Evolutionary conservation across 1,140 invertebrate genomes (phyloP), one percentile per base, ranked within the genome.

Genomic region (Pantala flavescens): DNA sequence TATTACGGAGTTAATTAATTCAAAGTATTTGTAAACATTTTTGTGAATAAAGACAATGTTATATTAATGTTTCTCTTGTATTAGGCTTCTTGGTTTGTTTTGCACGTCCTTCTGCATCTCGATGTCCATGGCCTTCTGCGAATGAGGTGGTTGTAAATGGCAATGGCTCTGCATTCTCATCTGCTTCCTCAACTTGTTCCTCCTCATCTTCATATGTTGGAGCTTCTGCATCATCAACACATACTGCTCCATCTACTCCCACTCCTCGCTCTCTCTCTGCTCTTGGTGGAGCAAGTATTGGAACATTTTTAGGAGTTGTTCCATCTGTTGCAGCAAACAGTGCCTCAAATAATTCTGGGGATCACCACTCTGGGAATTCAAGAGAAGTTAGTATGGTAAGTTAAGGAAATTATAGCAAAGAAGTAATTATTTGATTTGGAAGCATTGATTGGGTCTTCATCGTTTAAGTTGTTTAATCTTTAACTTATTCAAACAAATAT

Each of bases 181-280:
- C 49, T 19, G 14, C 49, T 3, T 63, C 49, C 49, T 63, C 49
- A 1, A 63, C 49, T 19, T 36, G 28, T 36, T 63, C 49, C n/a
- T 63, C 49, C 49, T 7, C 49, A 63, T 16, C 49, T 19, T 63
- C 49, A 63, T 63, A 63, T 14, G 49, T 21, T 63, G 49, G 49
- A 63, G 49, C 49, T 63, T 36, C 28, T 9, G 9, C 9, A 36
- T 9, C 28, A 5, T 36, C 28, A 36, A 63, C 49, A 63, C n/a
- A 3, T 63, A 12, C n/a, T 63, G 49, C n/a, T 79, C 14, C 77
- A 80, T 72, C 71, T 16, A 83, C 84, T 1, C 82, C 86, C 3
- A 96, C 94, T 11, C 94, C 94, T 0, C 82, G 91, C 76, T 90
- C 92, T 14, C 79, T 95, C 5, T 93, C 91, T 9, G 91, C 91